Percentiles rank a stretch among this genome's conserved stretches.
Conservation (phyloP, 1,140 invertebrate species). For the Anthonomus grandis region DNA sequence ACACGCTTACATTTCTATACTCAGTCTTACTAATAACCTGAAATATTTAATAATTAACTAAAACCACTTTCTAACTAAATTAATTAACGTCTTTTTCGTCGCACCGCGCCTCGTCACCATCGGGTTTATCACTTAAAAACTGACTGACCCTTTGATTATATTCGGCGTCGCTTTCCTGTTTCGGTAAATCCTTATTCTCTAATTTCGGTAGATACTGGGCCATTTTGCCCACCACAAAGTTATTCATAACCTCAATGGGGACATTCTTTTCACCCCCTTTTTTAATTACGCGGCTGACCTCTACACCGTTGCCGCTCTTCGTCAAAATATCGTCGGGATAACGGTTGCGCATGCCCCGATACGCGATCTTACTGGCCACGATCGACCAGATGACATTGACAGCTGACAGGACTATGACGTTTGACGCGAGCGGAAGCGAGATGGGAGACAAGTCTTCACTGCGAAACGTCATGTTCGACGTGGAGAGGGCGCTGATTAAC, state of each 20-base stretch:
- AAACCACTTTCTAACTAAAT: too few species aligned
- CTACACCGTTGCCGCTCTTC: constrained; percentile 48
- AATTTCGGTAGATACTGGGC: constrained; percentile 48
- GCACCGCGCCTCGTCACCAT: too few species aligned
- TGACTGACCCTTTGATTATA: constrained; percentile 36
- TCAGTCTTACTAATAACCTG: too few species aligned
- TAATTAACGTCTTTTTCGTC: too few species aligned
- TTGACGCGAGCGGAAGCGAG: constrained; percentile 50
- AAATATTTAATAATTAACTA: too few species aligned
- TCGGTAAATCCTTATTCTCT: constrained; percentile 52
- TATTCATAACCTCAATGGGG: constrained; percentile 1
- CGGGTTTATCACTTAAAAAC: constrained; percentile 10
- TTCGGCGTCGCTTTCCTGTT: constrained; percentile 45
- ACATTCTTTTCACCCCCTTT: constrained; percentile 46
- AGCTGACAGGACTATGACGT: constrained; percentile 59
- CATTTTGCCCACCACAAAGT: neutral
- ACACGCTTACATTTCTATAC: too few species aligned
- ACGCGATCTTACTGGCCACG: constrained; percentile 56
- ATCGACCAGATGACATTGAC: constrained; percentile 59
- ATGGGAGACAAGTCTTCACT: constrained; percentile 6
- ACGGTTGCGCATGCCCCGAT: constrained; percentile 58
- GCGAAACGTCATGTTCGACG: constrained; percentile 20
- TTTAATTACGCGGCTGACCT: constrained; percentile 50
- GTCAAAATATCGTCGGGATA: constrained; percentile 54
- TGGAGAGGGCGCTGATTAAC: constrained; percentile 19